A percentile compares a stretch with the other conserved stretches of the same genome.
Evolutionary conservation across 2,113 vertebrate genomes (phyloP).

Genomic region (Nasalis larvatus): DNA sequence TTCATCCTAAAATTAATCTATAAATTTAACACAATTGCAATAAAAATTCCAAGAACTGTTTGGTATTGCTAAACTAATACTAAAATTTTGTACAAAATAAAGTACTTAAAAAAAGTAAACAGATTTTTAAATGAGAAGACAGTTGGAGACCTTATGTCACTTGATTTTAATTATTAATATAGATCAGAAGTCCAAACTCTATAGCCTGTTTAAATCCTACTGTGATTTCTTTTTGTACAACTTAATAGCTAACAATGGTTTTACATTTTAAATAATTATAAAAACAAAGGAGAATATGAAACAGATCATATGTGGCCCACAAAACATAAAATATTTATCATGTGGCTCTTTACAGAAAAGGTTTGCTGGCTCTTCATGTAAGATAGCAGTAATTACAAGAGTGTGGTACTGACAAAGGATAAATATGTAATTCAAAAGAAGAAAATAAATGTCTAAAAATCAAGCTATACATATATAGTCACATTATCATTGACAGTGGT

Average conservation of each 20-base stretch:
- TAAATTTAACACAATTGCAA: neutral
- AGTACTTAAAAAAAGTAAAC: neutral
- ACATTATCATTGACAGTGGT: neutral
- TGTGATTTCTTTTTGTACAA: neutral
- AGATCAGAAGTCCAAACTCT: neutral
- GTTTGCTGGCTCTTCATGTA: neutral
- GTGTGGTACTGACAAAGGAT: neutral
- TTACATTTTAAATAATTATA: neutral
- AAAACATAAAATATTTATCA: neutral
- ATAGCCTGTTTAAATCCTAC: neutral
- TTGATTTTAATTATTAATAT: neutral
- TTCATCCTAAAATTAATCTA: neutral
- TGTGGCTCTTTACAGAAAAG: neutral
- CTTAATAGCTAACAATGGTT: neutral
- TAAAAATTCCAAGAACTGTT: neutral
- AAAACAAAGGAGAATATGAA: neutral
- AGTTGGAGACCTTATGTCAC: neutral
- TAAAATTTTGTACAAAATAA: neutral
- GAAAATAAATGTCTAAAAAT: neutral
- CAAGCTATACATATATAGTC: neutral
- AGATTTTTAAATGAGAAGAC: neutral
- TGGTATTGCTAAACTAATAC: neutral
- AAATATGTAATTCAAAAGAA: neutral
- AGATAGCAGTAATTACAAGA: neutral
- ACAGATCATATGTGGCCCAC: neutral